Evolutionary conservation across 1,140 invertebrate genomes (phyloP).

Genomic region (Araneus ventricosus): DNA sequence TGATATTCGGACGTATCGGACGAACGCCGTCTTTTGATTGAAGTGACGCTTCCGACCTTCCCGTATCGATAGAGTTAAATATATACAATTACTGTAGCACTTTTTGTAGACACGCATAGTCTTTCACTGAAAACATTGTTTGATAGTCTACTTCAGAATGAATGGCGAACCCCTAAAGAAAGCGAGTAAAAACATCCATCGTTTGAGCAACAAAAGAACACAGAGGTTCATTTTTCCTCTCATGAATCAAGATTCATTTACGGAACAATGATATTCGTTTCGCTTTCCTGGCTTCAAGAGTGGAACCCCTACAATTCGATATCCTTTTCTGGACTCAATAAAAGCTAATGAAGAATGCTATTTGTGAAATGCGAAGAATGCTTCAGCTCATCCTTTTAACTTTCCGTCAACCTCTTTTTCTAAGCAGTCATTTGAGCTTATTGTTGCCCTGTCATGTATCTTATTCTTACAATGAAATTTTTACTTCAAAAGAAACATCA

Average conservation of each 20-base stretch:
- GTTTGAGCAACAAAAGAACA: not conserved
- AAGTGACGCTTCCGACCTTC: too few relatives aligned
- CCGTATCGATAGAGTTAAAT: too few relatives aligned
- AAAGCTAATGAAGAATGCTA: conserved; percentile 43
- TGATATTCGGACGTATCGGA: too few relatives aligned
- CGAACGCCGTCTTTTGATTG: too few relatives aligned
- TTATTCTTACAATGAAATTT: conserved; percentile 11
- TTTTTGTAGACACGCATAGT: too few relatives aligned
- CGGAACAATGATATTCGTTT: conserved; percentile 15
- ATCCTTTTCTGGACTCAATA: conserved; percentile 19
- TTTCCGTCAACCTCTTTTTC: not conserved
- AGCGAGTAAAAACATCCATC: not conserved
- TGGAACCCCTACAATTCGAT: not conserved
- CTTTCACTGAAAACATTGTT: too few relatives aligned
- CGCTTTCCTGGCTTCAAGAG: too few relatives aligned
- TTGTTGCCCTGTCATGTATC: conserved; percentile 44
- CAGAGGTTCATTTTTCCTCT: conserved; percentile 26
- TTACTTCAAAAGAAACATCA: conserved; percentile 8
- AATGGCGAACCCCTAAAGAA: not conserved
- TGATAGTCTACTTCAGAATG: too few relatives aligned
- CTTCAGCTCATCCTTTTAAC: conserved; percentile 4
- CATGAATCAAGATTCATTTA: conserved; percentile 38
- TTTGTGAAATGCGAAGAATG: conserved; percentile 27
- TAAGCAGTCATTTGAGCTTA: not conserved
- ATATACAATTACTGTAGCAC: too few relatives aligned